Evolutionary conservation across 2,113 vertebrate species (phyloP), one percentile per base, ranked within the genome.

Genomic region (Nyctibius bracteatus): DNA sequence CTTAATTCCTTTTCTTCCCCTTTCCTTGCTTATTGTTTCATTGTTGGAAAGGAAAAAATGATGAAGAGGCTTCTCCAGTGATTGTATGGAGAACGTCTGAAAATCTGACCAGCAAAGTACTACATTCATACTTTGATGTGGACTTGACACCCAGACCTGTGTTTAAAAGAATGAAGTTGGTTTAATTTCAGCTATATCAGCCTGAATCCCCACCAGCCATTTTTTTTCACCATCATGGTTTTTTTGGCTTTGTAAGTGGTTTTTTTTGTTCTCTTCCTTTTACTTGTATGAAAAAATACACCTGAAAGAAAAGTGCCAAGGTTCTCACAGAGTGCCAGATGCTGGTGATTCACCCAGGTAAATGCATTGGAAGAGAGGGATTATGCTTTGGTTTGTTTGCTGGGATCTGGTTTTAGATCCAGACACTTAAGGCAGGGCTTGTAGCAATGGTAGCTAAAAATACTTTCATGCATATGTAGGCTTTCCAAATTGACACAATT

Each of bases 121-220:
- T 47, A 43, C 63, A 41, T 59, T 19, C 68, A 43, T 62, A 83
- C 23, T 66, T 44, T 87, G 41, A 66, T 58, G 25, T 49, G 35
- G 28, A 70, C 33, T 28, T 85, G 39, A 66, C 51, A 24, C 27
- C 33, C 62, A 52, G 10, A 71, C 41, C 12, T 58, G 23, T 61
- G 31, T 77, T 78, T 59, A 46, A 66, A 82, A 58, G 14, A 52
- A 46, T 8, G 11, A 80, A 39, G 35, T 22, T 15, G 18, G 19
- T 51, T 92, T 49, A 52, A 44, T 33, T 85, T 87, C 54, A 85
- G 12, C n/a, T 88, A 2, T 18, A 75, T 59, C 16, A 78, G 8
- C 33, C 47, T 63, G 30, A 47, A 52, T 2, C 0, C 9, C 37
- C 4, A 5, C 1, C 3, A 33, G 4, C 1, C 3, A 19, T 63